Evolutionary conservation across 2,113 vertebrate species (phyloP), one percentile per base, ranked within the genome.

Genomic region (Opisthocomus hoazin): DNA sequence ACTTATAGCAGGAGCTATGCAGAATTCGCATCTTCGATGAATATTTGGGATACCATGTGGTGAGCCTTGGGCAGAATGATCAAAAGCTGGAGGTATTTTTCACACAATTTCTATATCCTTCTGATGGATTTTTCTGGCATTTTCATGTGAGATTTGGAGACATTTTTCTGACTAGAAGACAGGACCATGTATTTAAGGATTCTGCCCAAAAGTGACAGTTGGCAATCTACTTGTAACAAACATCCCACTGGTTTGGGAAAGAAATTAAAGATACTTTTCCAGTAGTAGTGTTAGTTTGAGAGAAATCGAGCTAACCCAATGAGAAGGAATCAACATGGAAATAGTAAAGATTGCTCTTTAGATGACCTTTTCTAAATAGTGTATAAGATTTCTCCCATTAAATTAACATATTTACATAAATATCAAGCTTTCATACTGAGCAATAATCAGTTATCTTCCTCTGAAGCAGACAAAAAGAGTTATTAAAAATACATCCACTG

Each of bases 51-150:
- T 96, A 96, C 90, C 96, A 96, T 96, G 96, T 96, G 94, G 94
- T 89, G 50, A 96, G 95, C 94, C 96, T 97, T 96, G 96, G 95
- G 96, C 96, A 95, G 94, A 97, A 95, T 89, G 88, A 96, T 96
- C 94, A 95, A 93, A 97, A 96, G 92, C 95, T 95, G 94, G 92
- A 96, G 90, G 88, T 96, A 96, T 96, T 97, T 97, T 97, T 97
- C 96, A 93, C 96, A 96, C 95, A 75, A 43, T 96, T 94, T 95
- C 83, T 88, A 89, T 71, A 92, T 94, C 74, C 48, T 82, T 84
- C 76, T 96, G 96, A 96, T 96, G 90, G 94, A 96, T 97, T 97
- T 96, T 96, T 96, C 95, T 97, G 95, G 95, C 94, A 96, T 96
- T 94, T 96, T 96, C 86, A 87, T 94, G 83, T 89, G 94, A 96